A percentile compares a stretch with the other conserved stretches of the same genome.
phyloP scores from a whole-genome alignment of 2,113 vertebrate genomes.

The Pseudorectes ferrugineus region DNA sequence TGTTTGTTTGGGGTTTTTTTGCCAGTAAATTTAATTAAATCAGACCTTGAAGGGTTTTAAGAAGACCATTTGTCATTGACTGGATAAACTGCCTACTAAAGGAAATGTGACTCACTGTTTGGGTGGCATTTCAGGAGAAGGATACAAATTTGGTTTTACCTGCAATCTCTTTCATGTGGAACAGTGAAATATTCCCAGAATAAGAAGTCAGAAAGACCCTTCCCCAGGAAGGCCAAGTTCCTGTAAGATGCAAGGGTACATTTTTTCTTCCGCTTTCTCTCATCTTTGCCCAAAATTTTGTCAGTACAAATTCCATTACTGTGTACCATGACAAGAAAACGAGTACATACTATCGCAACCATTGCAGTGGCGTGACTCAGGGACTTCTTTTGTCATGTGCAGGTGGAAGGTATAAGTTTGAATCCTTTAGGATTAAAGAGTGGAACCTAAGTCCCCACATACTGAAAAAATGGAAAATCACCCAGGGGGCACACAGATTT shows the following conservation, averaged over 20 bases:
- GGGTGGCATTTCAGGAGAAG: background rate
- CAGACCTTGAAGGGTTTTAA: background rate
- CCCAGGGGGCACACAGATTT: background rate
- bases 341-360: fast-evolving
- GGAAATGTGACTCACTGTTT: background rate
- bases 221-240: background rate
- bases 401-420: background rate
- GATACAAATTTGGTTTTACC: background rate
- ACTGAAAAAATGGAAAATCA: background rate
- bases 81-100: background rate
- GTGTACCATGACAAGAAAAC: background rate
- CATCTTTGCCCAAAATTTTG: background rate
- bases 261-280: background rate
- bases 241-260: background rate
- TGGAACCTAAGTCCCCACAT: background rate
- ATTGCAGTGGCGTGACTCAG: background rate
- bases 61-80: background rate
- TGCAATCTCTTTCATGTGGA: background rate
- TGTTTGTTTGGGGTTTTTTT: background rate
- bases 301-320: background rate
- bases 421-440: background rate
- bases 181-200: background rate
- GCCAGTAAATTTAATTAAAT: background rate
- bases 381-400: background rate
- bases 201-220: background rate